Percentiles rank a stretch among this genome's conserved stretches.
Evolutionary conservation across 1,140 invertebrate species (phyloP).

Genomic region (Asobara japonica): DNA sequence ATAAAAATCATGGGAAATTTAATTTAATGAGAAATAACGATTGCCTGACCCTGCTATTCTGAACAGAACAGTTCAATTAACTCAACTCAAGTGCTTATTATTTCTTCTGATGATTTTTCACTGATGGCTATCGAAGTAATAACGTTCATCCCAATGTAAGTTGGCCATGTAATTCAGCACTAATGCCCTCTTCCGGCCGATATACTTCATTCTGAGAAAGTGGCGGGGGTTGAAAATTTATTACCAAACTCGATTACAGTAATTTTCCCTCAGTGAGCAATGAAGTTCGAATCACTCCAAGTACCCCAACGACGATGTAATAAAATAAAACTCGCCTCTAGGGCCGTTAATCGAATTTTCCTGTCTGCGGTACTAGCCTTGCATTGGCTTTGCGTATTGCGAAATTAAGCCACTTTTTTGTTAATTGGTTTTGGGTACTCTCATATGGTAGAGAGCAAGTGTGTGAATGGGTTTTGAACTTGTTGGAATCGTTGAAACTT

Average conservation of each 20-base stretch:
- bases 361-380: conserved; percentile 2
- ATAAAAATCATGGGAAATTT: too few species aligned
- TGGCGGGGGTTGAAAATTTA: conserved; percentile 22
- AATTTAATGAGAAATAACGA: too few species aligned
- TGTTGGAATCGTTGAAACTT: too few species aligned
- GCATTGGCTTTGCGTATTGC: background rate
- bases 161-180: conserved; percentile 17
- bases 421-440: background rate
- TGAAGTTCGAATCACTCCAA: conserved; percentile 31
- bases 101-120: background rate
- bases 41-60: too few species aligned
- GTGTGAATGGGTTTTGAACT: too few species aligned
- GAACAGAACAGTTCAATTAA: too few species aligned
- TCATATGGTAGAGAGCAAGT: too few species aligned
- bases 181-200: background rate
- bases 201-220: background rate
- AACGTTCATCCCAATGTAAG: conserved; percentile 15
- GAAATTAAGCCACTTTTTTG: background rate
- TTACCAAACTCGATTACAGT: conserved; percentile 26
- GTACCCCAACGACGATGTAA: conserved; percentile 7
- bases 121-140: background rate
- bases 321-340: conserved; percentile 25
- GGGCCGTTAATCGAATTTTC: conserved; percentile 26
- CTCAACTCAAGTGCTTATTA: too few species aligned
- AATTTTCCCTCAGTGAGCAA: conserved; percentile 28